These are phyloP conservation scores for Strongylocentrotus purpuratus DNA, from an alignment of 35 echinoderm and acorn worm genomes.

Conservation along the genomic window DNA sequence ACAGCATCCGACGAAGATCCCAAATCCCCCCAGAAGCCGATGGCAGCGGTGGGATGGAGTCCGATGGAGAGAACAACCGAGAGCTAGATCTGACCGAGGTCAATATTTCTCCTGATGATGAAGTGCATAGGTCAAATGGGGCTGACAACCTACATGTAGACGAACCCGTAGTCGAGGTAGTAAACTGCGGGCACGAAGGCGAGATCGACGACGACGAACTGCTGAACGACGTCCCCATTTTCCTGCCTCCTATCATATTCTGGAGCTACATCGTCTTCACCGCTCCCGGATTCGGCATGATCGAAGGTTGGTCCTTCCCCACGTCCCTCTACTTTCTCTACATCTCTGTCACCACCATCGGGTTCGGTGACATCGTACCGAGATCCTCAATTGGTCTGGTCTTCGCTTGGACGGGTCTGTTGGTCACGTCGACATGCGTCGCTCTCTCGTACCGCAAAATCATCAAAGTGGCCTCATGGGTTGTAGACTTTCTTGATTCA, in stretches of 20 bases:
- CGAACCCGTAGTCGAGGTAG: not conserved
- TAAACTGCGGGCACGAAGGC: not conserved
- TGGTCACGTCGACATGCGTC: not conserved
- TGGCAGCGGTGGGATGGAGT: not conserved
- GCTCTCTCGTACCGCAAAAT: not conserved
- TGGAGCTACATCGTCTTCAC: constrained; percentile 52
- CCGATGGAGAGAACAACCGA: not conserved
- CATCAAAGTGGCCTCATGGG: not conserved
- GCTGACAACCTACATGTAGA: not conserved
- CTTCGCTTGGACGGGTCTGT: constrained; percentile 2
- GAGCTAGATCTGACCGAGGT: not conserved
- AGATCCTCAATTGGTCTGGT: not conserved
- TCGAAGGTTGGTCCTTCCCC: constrained; percentile 66
- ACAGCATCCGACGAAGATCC: not conserved
- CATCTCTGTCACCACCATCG: constrained; percentile 77
- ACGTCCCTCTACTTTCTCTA: constrained; percentile 63
- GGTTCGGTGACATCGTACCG: constrained; percentile 66
- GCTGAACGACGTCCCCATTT: constrained; percentile 27
- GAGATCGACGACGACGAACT: constrained; percentile 6
- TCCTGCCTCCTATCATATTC: constrained; percentile 30
- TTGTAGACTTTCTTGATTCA: not conserved
- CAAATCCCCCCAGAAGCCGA: not conserved
- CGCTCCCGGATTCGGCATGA: constrained; percentile 35
- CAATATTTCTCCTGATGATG: not conserved
- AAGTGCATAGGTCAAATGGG: not conserved